Evolutionary conservation across 2,113 vertebrate species (phyloP).

Genomic region (Noturus placidus): DNA sequence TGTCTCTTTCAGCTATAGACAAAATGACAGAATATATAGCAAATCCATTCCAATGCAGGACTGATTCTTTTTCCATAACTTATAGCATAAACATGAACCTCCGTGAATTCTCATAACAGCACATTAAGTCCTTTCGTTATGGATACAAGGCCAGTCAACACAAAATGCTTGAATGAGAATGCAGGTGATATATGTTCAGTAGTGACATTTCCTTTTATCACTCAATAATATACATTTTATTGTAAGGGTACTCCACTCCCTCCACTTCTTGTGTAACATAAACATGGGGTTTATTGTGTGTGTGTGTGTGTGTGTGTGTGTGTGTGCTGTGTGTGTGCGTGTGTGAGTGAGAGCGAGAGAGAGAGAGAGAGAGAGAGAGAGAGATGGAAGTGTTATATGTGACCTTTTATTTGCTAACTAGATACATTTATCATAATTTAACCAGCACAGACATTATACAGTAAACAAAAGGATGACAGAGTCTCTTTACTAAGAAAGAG

Average conservation of each 20-base stretch:
- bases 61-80: neutral
- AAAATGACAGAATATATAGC: slow-evolving; percentile 26
- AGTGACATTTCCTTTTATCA: neutral
- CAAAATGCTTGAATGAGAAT: slow-evolving; percentile 28
- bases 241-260: neutral
- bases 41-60: neutral
- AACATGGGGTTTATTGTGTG: neutral
- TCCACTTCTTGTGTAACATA: slow-evolving; percentile 6
- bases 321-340: neutral
- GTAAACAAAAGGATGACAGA: neutral
- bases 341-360: neutral
- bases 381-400: neutral
- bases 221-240: slow-evolving; percentile 31
- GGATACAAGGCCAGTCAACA: slow-evolving; percentile 31
- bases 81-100: slow-evolving; percentile 25
- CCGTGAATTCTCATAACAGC: slow-evolving; percentile 31
- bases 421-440: slow-evolving; percentile 6
- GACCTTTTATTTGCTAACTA: neutral
- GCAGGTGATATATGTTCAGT: slow-evolving; percentile 19
- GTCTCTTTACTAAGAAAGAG: neutral
- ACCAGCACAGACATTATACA: neutral
- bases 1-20: neutral
- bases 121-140: slow-evolving; percentile 39
- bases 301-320: slow-evolving; percentile 25
- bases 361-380: slow-evolving; percentile 4